phyloP scores from a whole-genome alignment of 35 echinoderm and acorn worm species.

The Heliocidaris erythrogramma region DNA sequence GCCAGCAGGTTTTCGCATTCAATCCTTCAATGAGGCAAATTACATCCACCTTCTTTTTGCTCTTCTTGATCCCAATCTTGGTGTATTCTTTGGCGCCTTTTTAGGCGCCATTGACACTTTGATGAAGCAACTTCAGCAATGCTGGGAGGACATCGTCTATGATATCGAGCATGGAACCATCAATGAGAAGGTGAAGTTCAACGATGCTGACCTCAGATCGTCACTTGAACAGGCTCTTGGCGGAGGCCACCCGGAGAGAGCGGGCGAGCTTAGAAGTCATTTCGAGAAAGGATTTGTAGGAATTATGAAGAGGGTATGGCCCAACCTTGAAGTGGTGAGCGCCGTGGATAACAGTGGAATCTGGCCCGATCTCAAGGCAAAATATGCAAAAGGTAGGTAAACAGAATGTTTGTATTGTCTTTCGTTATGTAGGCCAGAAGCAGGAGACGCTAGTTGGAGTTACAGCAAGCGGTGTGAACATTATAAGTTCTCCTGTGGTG shows the following conservation, averaged over 20 bases:
- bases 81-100: background rate
- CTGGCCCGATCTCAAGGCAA: background rate
- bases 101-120: background rate
- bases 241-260: constrained; percentile 13
- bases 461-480: too few species aligned
- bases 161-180: constrained; percentile 32
- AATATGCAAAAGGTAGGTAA: background rate
- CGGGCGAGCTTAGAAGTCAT: background rate
- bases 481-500: too few species aligned
- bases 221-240: background rate
- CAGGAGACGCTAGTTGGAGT: too few species aligned
- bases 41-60: constrained; percentile 40
- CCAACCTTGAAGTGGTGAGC: background rate
- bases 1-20: background rate
- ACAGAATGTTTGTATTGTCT: background rate
- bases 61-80: background rate
- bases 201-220: background rate
- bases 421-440: too few species aligned
- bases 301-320: constrained; percentile 25
- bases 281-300: background rate
- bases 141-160: background rate
- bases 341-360: background rate
- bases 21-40: background rate
- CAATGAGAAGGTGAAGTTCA: background rate
- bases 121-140: constrained; percentile 1